phyloP scores from a whole-genome alignment of 2,888 invertebrate genomes.

The Troides aeacus region DNA sequence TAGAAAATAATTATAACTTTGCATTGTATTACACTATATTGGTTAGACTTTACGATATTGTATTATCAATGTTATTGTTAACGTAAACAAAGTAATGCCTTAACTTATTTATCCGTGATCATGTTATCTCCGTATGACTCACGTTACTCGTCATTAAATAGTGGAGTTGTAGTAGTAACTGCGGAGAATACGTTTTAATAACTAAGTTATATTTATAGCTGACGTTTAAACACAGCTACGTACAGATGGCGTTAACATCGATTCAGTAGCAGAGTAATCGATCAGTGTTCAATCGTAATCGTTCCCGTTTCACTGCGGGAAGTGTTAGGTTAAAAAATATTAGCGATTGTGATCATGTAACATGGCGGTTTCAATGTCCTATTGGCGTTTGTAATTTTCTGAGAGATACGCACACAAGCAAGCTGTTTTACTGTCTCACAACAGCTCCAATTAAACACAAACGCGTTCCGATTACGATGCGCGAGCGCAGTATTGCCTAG shows the following conservation, averaged over 20 bases:
- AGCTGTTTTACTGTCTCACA: not conserved
- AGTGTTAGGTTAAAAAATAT: too few relatives aligned
- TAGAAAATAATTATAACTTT: too few relatives aligned
- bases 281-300: not conserved
- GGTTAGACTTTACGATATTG: not conserved
- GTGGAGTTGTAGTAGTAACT: constrained; percentile 2
- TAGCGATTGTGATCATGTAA: not conserved
- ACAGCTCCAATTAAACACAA: constrained; percentile 17
- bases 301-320: not conserved
- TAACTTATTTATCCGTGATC: not conserved
- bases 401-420: constrained; percentile 15
- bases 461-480: constrained; percentile 13
- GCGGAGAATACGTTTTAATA: constrained; percentile 1
- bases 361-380: not conserved
- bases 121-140: constrained; percentile 15
- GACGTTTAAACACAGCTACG: not conserved
- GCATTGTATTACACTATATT: not conserved
- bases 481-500: constrained; percentile 8
- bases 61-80: not conserved
- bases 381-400: not conserved
- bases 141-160: constrained; percentile 17
- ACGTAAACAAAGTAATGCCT: not conserved
- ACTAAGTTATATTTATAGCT: constrained; percentile 9
- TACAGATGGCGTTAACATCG: constrained; percentile 2
- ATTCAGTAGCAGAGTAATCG: not conserved